These are phyloP conservation scores for Styela clava DNA, from an alignment of 23 tunicate species.

Conservation along the genomic window DNA sequence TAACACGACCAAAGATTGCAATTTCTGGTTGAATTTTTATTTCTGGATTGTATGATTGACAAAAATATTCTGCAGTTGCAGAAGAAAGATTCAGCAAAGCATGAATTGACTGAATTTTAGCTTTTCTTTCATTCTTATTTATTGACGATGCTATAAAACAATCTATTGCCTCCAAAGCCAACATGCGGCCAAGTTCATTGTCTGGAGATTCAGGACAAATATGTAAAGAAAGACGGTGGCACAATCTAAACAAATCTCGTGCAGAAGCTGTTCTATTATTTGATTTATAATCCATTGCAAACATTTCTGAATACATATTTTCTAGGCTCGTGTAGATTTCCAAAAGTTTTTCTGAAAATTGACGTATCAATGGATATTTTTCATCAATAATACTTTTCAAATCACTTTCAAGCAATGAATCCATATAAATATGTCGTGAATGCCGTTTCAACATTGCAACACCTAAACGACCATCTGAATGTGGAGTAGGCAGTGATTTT, in stretches of 20 bases:
- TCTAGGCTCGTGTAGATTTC: slow-evolving; percentile 40
- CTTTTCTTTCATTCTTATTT: not conserved
- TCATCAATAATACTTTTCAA: slow-evolving; percentile 45
- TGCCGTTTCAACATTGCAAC: slow-evolving; percentile 46
- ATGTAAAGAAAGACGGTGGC: slow-evolving; percentile 42
- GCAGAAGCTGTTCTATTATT: not conserved
- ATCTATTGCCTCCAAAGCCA: slow-evolving; percentile 66
- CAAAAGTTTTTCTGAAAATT: slow-evolving; percentile 47
- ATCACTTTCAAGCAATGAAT: slow-evolving; percentile 36
- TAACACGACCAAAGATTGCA: slow-evolving; percentile 38
- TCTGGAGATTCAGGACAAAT: not conserved
- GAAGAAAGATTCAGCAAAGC: not conserved
- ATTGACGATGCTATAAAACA: slow-evolving; percentile 73
- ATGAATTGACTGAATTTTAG: slow-evolving; percentile 9
- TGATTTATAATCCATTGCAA: not conserved
- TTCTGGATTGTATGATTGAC: slow-evolving; percentile 62
- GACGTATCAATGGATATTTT: slow-evolving; percentile 41
- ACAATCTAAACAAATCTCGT: slow-evolving; percentile 75
- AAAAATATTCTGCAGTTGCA: slow-evolving; percentile 62
- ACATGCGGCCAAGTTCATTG: slow-evolving; percentile 17
- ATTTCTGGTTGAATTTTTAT: slow-evolving; percentile 10
- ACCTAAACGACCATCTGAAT: slow-evolving; percentile 12
- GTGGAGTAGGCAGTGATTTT: not conserved
- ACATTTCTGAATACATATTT: not conserved
- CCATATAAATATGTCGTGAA: slow-evolving; percentile 30